A percentile compares a stretch with the other conserved stretches of the same genome.
These are phyloP conservation scores for Channa argus DNA, from an alignment of 2,113 vertebrate species.

Conservation along the genomic window DNA sequence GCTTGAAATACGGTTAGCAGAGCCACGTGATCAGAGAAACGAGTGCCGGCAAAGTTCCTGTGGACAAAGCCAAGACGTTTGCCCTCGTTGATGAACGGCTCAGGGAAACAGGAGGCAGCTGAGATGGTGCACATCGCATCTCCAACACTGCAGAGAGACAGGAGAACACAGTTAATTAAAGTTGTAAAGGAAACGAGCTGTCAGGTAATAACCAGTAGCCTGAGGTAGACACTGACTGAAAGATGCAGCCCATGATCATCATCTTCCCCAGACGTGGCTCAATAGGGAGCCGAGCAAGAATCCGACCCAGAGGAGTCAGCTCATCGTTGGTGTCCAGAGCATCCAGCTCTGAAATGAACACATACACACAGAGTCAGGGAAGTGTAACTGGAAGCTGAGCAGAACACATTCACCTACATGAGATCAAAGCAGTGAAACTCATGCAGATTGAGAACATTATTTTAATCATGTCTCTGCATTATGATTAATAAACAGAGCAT, in stretches of 20 bases:
- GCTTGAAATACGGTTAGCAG: conserved; percentile 95
- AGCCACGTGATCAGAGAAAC: conserved; percentile 95
- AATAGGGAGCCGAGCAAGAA: conserved; percentile 94
- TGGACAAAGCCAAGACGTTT: conserved; percentile 93
- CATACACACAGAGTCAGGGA: background rate
- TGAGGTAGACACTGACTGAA: conserved; percentile 85
- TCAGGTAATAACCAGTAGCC: background rate
- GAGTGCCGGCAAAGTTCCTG: conserved; percentile 92
- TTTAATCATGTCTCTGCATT: no score
- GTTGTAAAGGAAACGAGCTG: fast-evolving
- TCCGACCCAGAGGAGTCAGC: conserved; percentile 93
- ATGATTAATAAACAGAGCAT: no score
- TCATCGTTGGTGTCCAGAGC: conserved; percentile 94
- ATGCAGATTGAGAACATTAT: no score
- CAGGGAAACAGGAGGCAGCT: conserved; percentile 93
- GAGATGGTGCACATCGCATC: conserved; percentile 96
- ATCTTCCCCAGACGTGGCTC: conserved; percentile 97
- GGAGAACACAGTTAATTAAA: fast-evolving
- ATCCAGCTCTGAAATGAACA: conserved; percentile 87
- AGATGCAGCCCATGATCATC: conserved; percentile 99
- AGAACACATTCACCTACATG: no score
- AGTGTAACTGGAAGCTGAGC: no score
- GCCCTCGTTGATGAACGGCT: conserved; percentile 95
- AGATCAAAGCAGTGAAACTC: no score
- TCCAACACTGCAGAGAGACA: conserved; percentile 86